These are phyloP conservation scores for Lacerta bilineata DNA, from an alignment of 2,797 vertebrate species.

Conservation along the genomic window DNA sequence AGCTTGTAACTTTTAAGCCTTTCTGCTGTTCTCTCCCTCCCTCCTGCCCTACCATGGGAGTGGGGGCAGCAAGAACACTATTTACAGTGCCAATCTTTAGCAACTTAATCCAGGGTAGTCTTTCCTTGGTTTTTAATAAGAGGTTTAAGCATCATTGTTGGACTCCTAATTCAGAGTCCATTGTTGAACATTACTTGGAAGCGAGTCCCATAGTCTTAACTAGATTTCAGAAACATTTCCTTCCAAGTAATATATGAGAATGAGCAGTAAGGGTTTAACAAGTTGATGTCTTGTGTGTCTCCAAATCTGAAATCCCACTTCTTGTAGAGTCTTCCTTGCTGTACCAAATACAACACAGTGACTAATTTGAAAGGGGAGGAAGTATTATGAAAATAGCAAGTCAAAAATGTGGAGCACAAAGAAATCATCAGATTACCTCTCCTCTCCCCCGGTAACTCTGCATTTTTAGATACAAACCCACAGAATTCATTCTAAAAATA, in stretches of 20 bases:
- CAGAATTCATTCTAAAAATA: background rate
- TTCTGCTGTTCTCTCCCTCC: conserved; percentile 43
- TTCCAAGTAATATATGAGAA: background rate
- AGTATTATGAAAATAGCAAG: background rate
- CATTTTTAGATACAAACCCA: background rate
- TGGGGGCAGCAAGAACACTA: background rate
- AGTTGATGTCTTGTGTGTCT: background rate
- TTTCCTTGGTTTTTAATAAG: background rate
- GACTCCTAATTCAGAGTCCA: background rate
- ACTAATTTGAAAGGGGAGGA: background rate
- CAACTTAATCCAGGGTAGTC: background rate
- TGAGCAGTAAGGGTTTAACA: background rate
- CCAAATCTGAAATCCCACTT: background rate
- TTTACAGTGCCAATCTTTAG: background rate
- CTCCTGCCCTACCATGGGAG: background rate
- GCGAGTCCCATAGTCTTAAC: background rate
- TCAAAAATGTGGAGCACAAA: background rate
- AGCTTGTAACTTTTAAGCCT: conserved; percentile 32
- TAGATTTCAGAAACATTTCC: background rate
- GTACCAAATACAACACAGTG: background rate
- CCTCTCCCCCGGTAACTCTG: background rate
- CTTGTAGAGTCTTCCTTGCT: background rate
- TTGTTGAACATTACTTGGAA: no score
- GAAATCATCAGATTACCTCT: background rate
- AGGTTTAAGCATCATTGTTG: background rate